Conservation (phyloP, 2,888 invertebrate genomes). For the Meliscaeva auricollis region DNA sequence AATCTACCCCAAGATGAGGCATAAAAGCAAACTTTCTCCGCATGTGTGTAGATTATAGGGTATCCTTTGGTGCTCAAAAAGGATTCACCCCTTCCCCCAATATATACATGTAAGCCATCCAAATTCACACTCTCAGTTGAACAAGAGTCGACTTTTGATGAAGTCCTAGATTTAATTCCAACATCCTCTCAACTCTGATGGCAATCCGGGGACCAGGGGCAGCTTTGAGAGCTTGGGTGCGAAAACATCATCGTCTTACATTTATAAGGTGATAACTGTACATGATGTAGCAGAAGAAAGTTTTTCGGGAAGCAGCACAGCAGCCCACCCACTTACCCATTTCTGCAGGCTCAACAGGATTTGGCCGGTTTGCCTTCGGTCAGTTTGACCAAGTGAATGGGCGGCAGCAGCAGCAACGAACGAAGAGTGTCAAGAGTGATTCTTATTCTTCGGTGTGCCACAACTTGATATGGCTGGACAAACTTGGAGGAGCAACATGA, state of each 20-base stretch:
- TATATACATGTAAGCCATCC: conserved; percentile 55
- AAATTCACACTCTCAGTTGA: conserved; percentile 66
- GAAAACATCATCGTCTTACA: conserved; percentile 76
- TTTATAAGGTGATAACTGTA: conserved; percentile 75
- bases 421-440: conserved; percentile 60
- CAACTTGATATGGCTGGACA: conserved; percentile 59
- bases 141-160: conserved; percentile 75
- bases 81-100: conserved; percentile 42
- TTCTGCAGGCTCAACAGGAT: conserved; percentile 59
- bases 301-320: conserved; percentile 47
- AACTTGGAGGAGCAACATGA: conserved; percentile 61
- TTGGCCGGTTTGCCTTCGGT: conserved; percentile 62
- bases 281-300: conserved; percentile 76
- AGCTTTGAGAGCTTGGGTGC: conserved; percentile 56
- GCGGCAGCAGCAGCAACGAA: conserved; percentile 23
- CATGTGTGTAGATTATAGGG: conserved; percentile 60
- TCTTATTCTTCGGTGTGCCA: conserved; percentile 74
- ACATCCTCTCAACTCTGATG: conserved; percentile 41
- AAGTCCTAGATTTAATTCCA: conserved; percentile 72
- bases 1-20: conserved; percentile 65
- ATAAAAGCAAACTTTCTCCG: conserved; percentile 59
- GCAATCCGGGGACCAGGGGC: neutral
- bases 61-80: conserved; percentile 48
- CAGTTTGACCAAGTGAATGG: conserved; percentile 65
- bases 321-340: conserved; percentile 19